These are phyloP conservation scores for Diachrysia chrysitis DNA, from an alignment of 2,888 invertebrate species.

Conservation along the genomic window DNA sequence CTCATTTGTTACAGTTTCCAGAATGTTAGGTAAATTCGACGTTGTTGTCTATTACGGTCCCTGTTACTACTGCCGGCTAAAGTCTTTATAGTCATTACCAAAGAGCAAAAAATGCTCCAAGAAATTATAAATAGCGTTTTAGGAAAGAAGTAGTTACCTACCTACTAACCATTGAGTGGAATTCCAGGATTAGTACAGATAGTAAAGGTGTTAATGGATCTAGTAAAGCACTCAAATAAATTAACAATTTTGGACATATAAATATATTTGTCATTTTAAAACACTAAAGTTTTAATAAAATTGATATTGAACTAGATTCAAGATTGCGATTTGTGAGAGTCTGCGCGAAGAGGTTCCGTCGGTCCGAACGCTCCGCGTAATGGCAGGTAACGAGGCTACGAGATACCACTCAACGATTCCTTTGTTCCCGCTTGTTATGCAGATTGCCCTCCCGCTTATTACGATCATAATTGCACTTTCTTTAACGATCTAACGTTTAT, in stretches of 20 bases:
- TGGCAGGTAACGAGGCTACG: constrained; percentile 63
- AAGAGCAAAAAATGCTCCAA: not conserved
- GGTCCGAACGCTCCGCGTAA: constrained; percentile 49
- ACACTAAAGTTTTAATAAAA: constrained; percentile 20
- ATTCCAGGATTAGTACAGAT: too few relatives aligned
- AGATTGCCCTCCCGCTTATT: constrained; percentile 65
- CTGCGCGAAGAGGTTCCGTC: constrained; percentile 28
- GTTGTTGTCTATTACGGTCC: constrained; percentile 41
- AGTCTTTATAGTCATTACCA: not conserved
- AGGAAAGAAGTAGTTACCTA: too few relatives aligned
- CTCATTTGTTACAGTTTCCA: constrained; percentile 60
- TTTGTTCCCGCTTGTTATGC: constrained; percentile 72
- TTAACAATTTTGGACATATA: too few relatives aligned
- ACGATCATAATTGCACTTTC: constrained; percentile 63
- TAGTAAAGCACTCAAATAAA: too few relatives aligned
- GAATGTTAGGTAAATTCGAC: constrained; percentile 56
- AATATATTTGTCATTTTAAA: constrained; percentile 13
- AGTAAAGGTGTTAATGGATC: too few relatives aligned
- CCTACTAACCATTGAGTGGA: too few relatives aligned
- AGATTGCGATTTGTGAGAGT: constrained; percentile 32
- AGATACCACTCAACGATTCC: constrained; percentile 66
- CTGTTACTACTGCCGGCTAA: constrained; percentile 27
- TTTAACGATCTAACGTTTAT: constrained; percentile 60
- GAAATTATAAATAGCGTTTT: too few relatives aligned
- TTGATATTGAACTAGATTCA: constrained; percentile 35